Percentiles rank a stretch among this genome's conserved stretches.
Conservation (phyloP, 1,140 invertebrate species). For the Mycetomoellerius zeteki region DNA sequence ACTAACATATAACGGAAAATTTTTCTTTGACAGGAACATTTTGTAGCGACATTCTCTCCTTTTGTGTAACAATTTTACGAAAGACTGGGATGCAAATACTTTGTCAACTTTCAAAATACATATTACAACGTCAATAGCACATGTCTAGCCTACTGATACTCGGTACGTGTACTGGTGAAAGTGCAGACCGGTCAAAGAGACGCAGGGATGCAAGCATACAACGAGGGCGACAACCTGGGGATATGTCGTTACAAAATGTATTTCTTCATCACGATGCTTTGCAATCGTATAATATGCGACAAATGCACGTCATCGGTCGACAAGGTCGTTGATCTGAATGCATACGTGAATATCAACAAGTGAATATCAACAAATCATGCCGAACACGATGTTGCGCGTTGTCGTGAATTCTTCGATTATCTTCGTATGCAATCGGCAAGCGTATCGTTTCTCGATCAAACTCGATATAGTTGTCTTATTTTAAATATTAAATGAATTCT, state of each 20-base stretch:
- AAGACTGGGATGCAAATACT: not conserved
- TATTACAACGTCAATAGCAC: not conserved
- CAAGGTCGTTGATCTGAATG: constrained; percentile 1
- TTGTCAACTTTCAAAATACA: constrained; percentile 25
- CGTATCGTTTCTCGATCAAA: not conserved
- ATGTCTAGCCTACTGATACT: not conserved
- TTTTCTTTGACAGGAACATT: not conserved
- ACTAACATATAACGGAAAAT: not conserved
- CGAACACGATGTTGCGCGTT: not conserved
- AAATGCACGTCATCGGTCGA: constrained; percentile 1
- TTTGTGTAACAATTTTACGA: not conserved
- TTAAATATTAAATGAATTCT: not conserved
- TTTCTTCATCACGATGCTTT: not conserved
- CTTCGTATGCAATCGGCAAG: not conserved
- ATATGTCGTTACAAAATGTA: constrained; percentile 2
- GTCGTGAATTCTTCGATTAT: not conserved
- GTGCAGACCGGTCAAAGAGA: constrained; percentile 13
- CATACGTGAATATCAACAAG: not conserved
- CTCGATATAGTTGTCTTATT: not conserved
- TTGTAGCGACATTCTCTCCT: not conserved
- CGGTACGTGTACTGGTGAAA: not conserved
- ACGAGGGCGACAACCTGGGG: not conserved
- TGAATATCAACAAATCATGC: constrained; percentile 20
- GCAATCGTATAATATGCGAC: not conserved
- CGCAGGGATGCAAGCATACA: not conserved